phyloP scores from a whole-genome alignment of 1,140 invertebrate species.

The Limonius californicus region DNA sequence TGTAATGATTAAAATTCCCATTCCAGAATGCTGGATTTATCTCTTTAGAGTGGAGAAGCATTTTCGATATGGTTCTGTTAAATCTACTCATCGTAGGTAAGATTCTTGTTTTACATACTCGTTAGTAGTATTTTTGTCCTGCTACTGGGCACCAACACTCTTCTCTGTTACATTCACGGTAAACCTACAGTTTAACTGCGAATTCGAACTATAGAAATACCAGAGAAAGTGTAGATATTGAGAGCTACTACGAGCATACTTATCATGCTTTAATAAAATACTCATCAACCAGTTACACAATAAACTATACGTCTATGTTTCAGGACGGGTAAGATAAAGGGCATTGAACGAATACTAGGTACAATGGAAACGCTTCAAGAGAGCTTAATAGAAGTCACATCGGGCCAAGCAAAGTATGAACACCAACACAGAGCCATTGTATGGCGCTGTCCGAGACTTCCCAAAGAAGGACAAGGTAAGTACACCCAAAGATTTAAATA shows the following conservation, averaged over 20 bases:
- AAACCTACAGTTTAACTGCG: too few relatives aligned
- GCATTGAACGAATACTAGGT: conserved; percentile 90
- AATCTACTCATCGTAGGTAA: conserved; percentile 87
- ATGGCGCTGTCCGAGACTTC: conserved; percentile 94
- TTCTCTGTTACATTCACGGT: too few relatives aligned
- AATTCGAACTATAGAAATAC: too few relatives aligned
- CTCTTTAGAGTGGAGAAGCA: conserved; percentile 97
- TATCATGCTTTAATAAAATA: too few relatives aligned
- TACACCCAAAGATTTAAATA: background rate
- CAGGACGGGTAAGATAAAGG: conserved; percentile 89
- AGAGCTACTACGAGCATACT: too few relatives aligned
- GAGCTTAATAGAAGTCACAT: conserved; percentile 95
- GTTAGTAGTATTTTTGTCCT: too few relatives aligned
- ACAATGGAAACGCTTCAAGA: conserved; percentile 87
- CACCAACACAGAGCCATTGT: conserved; percentile 96
- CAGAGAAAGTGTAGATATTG: too few relatives aligned
- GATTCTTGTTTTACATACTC: too few relatives aligned
- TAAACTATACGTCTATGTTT: conserved; percentile 24
- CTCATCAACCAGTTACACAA: too few relatives aligned
- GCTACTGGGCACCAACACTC: too few relatives aligned
- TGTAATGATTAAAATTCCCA: conserved; percentile 93
- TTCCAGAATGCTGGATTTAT: conserved; percentile 99
- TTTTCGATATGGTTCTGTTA: conserved; percentile 98
- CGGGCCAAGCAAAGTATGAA: conserved; percentile 98
- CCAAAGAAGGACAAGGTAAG: conserved; percentile 94